Conservation (phyloP, 2,888 invertebrate species). For the Sclerodermus sp. region DNA sequence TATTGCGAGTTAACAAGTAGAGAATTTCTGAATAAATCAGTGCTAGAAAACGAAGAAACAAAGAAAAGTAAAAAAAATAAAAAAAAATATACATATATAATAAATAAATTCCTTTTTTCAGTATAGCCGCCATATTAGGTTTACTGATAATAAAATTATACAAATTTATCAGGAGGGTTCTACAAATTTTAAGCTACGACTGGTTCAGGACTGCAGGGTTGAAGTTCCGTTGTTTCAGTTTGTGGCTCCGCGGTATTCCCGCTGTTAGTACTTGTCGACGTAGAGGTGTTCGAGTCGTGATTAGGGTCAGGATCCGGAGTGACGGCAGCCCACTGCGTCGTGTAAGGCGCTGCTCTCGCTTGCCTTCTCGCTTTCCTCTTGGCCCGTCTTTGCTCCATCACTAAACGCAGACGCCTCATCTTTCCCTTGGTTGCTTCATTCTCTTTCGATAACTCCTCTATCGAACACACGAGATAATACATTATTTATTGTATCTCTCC, state of each 20-base stretch:
- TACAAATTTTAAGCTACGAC: conserved; percentile 48
- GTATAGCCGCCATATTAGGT: too few relatives aligned
- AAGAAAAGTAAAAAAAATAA: neutral
- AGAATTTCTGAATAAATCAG: conserved; percentile 16
- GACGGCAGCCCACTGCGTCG: conserved; percentile 58
- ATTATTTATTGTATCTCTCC: neutral
- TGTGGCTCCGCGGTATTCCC: conserved; percentile 45
- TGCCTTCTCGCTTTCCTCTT: conserved; percentile 71
- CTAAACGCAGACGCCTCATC: conserved; percentile 81
- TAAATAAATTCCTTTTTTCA: too few relatives aligned
- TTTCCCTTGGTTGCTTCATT: conserved; percentile 83
- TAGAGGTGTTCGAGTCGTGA: conserved; percentile 51
- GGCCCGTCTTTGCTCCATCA: conserved; percentile 86
- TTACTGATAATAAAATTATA: too few relatives aligned
- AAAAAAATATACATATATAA: too few relatives aligned
- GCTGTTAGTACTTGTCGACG: conserved; percentile 39
- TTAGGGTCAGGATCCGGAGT: conserved; percentile 55
- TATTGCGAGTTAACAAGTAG: too few relatives aligned
- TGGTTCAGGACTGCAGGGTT: conserved; percentile 53
- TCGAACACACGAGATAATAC: too few relatives aligned
- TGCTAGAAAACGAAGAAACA: conserved; percentile 3
- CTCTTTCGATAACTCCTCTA: conserved; percentile 65
- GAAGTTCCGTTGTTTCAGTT: conserved; percentile 48
- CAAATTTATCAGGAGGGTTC: too few relatives aligned
- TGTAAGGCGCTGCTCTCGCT: conserved; percentile 72